Base-by-base conservation (phyloP, 2,888 invertebrate species). In the Harmothoe impar region DNA sequence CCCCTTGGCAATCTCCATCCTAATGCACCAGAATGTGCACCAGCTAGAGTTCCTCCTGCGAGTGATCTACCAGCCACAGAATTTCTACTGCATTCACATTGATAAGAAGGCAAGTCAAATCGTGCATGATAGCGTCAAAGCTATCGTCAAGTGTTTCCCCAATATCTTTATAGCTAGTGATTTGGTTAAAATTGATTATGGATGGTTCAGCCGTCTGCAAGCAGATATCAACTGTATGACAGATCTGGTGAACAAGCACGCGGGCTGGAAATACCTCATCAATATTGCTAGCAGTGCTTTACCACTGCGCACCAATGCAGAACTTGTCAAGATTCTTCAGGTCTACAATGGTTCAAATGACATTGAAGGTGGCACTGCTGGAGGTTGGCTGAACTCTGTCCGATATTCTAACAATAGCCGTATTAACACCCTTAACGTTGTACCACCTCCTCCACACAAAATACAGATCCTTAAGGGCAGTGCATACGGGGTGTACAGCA, bases 261-360 rank as follows among this genome's bases (percentile, higher is more conserved):
- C 29, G 7, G 72, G 35, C n/a, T 96, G 95, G 95, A 94, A 94
- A 86, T 96, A 96, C 92, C 94, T 95, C 56, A 93, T 96, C 25
- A 96, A 96, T 91, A 91, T 95, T n/a, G 95, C 95, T 12, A 94
- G 94, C 81, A 94, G 94, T 81, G 93, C 95, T 29, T 95, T 95
- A 92, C 95, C 95, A 7, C 90, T 96, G 29, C 95, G 94, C 92
- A 95, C 95, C 15, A 95, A 95, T 91, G 89, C 91, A 43, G 95
- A 96, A 92, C 92, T 96, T 51, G 95, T 95, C 17, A 93, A 94
- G 91, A 94, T 95, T 52, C 92, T 96, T 43, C 94, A 94, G 90
- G 94, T 94, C 52, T 95, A 95, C 92, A 95, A 95, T 91, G 95
- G 95, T 33, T 91, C 94, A 52, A 96, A 96, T 91, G 95, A 95